Percentiles rank a stretch among this genome's conserved stretches.
phyloP scores from a whole-genome alignment of 2,113 vertebrate genomes.

The Rhabdornis inornatus region DNA sequence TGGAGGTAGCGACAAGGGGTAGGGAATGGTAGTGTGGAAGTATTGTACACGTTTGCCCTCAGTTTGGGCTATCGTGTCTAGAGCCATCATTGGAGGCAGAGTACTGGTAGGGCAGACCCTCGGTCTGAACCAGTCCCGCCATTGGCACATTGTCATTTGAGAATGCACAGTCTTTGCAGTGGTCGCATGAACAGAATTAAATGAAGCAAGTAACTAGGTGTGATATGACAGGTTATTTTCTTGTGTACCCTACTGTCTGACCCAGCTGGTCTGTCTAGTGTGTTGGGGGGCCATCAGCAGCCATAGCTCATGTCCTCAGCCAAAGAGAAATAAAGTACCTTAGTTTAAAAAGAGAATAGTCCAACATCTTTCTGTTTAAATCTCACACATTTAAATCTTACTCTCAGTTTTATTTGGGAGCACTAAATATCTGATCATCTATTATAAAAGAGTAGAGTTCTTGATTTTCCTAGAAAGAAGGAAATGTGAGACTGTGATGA shows the following conservation, averaged over 20 bases:
- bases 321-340: background rate
- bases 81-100: background rate
- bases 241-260: background rate
- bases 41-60: rapidly evolving
- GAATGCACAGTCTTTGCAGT: background rate
- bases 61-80: rapidly evolving
- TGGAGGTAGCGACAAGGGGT: background rate
- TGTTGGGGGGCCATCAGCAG: background rate
- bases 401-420: background rate
- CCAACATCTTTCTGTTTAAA: background rate
- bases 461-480: background rate
- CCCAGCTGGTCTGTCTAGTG: background rate
- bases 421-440: background rate
- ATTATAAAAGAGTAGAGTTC: background rate
- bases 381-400: background rate
- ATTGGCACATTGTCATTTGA: background rate
- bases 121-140: rapidly evolving
- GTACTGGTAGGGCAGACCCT: background rate
- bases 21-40: background rate
- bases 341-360: background rate
- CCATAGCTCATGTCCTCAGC: background rate
- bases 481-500: background rate
- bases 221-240: background rate
- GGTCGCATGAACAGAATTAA: background rate
- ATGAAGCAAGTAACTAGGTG: background rate